A percentile compares a stretch with the other conserved stretches of the same genome.
phyloP scores from a whole-genome alignment of 2,888 invertebrate species.

The Drosophila falleni region DNA sequence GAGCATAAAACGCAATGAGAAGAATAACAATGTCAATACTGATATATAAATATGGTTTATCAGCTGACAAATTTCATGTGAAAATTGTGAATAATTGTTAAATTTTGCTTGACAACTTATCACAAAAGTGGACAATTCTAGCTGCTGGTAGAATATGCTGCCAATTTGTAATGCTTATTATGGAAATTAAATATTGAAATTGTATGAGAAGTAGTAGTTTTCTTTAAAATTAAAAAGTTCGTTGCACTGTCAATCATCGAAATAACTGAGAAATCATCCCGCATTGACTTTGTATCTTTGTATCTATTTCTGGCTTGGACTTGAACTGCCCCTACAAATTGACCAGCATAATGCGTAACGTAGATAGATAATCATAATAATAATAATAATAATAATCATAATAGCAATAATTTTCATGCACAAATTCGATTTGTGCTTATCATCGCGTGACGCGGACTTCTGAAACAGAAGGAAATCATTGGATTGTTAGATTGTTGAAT shows the following conservation, averaged over 20 bases:
- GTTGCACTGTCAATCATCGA: slow-evolving; percentile 30
- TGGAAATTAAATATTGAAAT: too few species aligned
- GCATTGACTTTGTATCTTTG: slow-evolving; percentile 23
- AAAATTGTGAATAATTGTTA: slow-evolving; percentile 10
- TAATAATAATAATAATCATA: slow-evolving; percentile 42
- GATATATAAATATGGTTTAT: slow-evolving; percentile 27
- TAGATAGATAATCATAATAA: slow-evolving; percentile 53
- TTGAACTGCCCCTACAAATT: slow-evolving; percentile 11
- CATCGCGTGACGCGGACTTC: slow-evolving; percentile 66
- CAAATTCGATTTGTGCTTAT: slow-evolving; percentile 77
- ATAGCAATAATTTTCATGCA: slow-evolving; percentile 59
- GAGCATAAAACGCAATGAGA: slow-evolving; percentile 2
- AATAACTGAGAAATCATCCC: slow-evolving; percentile 27
- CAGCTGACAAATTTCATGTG: slow-evolving; percentile 28
- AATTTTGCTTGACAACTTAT: background rate
- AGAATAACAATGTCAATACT: slow-evolving; percentile 3
- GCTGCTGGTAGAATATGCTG: background rate
- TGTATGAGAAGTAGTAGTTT: background rate
- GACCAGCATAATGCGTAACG: slow-evolving; percentile 59
- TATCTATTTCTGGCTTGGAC: background rate
- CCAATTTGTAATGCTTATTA: background rate
- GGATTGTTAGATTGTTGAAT: slow-evolving; percentile 36
- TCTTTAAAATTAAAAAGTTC: slow-evolving; percentile 13
- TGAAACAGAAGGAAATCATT: slow-evolving; percentile 9
- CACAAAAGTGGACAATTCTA: background rate